Evolutionary conservation across 2,888 invertebrate species (phyloP).

Genomic region (Congeria kusceri): DNA sequence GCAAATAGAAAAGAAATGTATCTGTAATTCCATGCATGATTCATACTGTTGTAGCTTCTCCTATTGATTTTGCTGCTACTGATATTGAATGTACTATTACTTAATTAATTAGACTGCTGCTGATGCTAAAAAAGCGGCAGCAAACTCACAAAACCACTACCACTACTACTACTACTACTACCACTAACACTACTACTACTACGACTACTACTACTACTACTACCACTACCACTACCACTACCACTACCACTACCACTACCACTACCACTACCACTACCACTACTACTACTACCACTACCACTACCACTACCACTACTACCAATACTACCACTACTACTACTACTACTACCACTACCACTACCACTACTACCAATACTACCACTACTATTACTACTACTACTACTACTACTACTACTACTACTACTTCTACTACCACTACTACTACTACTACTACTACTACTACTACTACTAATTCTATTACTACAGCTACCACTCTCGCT

Average conservation of each 20-base stretch:
- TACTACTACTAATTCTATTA: constrained; percentile 16
- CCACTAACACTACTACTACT: too few species aligned
- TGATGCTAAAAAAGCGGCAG: constrained; percentile 6
- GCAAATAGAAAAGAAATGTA: constrained; percentile 84
- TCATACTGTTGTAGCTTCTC: constrained; percentile 13
- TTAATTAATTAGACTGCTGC: too few species aligned
- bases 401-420: too few species aligned
- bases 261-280: constrained; percentile 25
- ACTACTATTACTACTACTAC: background rate
- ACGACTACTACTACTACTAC: too few species aligned
- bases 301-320: constrained; percentile 12
- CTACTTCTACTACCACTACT: too few species aligned
- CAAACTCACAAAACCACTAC: too few species aligned
- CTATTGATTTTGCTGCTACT: background rate
- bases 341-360: constrained; percentile 23
- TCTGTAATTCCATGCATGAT: too few species aligned
- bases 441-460: too few species aligned
- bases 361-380: too few species aligned
- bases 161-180: constrained; percentile 11
- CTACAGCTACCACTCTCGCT: background rate
- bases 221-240: constrained; percentile 29
- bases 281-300: constrained; percentile 18
- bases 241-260: constrained; percentile 27
- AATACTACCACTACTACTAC: background rate
- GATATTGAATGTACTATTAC: too few species aligned